Percentiles rank a stretch among this genome's conserved stretches.
Conservation (phyloP, 1,140 invertebrate species). For the Agraylea sexmaculata region DNA sequence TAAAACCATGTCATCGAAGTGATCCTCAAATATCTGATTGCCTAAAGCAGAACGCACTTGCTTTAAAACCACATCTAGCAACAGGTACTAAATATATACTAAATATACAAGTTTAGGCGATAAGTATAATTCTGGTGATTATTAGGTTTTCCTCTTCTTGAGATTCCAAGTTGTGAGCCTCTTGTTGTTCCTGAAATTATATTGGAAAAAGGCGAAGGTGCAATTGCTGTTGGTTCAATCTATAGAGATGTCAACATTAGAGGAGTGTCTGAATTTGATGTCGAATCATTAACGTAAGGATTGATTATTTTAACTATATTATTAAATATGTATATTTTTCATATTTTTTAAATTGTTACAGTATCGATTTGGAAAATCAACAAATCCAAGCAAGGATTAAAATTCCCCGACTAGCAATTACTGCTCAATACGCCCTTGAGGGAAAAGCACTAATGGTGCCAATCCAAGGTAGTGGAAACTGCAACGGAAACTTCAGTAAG, state of each 20-base stretch:
- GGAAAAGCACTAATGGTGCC: constrained; percentile 53
- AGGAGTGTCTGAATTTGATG: constrained; percentile 8
- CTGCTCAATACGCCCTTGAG: constrained; percentile 41
- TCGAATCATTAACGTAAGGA: constrained; percentile 8
- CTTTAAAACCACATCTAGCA: constrained; percentile 2
- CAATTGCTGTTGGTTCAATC: constrained; percentile 1
- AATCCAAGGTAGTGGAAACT: constrained; percentile 42
- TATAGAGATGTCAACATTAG: constrained; percentile 5
- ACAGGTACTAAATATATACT: constrained; percentile 3
- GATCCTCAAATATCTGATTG: neutral
- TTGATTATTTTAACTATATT: too few relatives aligned
- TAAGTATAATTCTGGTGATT: too few relatives aligned
- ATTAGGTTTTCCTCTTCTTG: constrained; percentile 7
- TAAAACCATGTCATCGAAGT: neutral
- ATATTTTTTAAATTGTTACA: constrained; percentile 19
- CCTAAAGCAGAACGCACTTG: constrained; percentile 3
- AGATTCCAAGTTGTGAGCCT: constrained; percentile 32
- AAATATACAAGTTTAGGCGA: neutral
- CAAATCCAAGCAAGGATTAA: constrained; percentile 38
- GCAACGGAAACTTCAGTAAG: constrained; percentile 44
- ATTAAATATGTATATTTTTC: constrained; percentile 2
- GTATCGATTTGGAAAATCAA: constrained; percentile 41
- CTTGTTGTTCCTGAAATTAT: constrained; percentile 33
- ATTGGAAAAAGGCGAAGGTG: neutral
- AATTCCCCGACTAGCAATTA: constrained; percentile 43